phyloP scores from a whole-genome alignment of 2,888 invertebrate species.

The Drosophila percnosoma region DNA sequence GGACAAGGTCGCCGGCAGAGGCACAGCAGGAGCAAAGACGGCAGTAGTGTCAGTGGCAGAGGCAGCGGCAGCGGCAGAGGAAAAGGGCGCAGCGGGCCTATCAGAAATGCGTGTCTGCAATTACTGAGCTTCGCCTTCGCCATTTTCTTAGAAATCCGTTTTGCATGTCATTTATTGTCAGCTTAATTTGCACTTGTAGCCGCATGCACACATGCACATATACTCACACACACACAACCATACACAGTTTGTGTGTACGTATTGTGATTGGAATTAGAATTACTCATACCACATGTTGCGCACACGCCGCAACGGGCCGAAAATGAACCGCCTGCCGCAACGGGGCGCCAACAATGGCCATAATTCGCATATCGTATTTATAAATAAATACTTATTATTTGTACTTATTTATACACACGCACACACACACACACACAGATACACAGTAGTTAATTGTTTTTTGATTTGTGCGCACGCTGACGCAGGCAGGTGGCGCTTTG shows the following conservation, averaged over 20 bases:
- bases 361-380: slow-evolving; percentile 51
- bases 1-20: slow-evolving; percentile 46
- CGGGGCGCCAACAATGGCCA: slow-evolving; percentile 33
- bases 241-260: background rate
- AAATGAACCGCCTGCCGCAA: slow-evolving; percentile 17
- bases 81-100: slow-evolving; percentile 16
- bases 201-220: slow-evolving; percentile 2
- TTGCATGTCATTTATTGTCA: slow-evolving; percentile 43
- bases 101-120: slow-evolving; percentile 46
- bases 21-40: background rate
- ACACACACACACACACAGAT: slow-evolving; percentile 14
- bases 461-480: slow-evolving; percentile 40
- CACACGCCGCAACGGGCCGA: slow-evolving; percentile 13
- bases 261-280: slow-evolving; percentile 25
- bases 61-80: background rate
- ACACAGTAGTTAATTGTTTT: slow-evolving; percentile 25
- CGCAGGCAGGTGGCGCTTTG: slow-evolving; percentile 64
- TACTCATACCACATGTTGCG: slow-evolving; percentile 64
- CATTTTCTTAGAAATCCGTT: slow-evolving; percentile 33
- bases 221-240: background rate
- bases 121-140: slow-evolving; percentile 48
- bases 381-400: slow-evolving; percentile 46
- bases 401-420: slow-evolving; percentile 25
- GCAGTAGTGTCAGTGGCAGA: too few species aligned
- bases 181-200: slow-evolving; percentile 34